Conservation (phyloP, 1,140 invertebrate species). For the Lasioglossum albipes region DNA sequence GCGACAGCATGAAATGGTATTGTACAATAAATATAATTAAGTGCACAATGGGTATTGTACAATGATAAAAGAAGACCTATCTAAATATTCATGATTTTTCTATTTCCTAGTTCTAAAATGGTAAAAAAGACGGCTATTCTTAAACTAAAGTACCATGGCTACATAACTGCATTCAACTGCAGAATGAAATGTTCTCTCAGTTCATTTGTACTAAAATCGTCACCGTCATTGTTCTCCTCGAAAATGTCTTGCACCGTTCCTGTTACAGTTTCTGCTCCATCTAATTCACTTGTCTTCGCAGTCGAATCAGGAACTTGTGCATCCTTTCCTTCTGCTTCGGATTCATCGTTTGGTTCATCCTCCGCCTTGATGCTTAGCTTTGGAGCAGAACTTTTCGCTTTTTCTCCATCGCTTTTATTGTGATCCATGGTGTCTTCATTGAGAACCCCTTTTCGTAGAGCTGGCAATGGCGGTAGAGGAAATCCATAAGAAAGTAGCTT, state of each 20-base stretch:
- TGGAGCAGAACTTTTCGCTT: background rate
- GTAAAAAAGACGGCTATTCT: slow-evolving; percentile 18
- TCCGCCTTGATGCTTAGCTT: slow-evolving; percentile 15
- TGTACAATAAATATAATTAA: slow-evolving; percentile 47
- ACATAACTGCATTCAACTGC: slow-evolving; percentile 56
- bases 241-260: slow-evolving; percentile 78
- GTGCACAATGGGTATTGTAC: slow-evolving; percentile 36
- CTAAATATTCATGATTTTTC: slow-evolving; percentile 20
- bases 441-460: slow-evolving; percentile 11
- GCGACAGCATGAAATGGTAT: slow-evolving; percentile 23
- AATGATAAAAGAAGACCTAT: slow-evolving; percentile 29
- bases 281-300: slow-evolving; percentile 37
- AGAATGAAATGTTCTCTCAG: slow-evolving; percentile 66
- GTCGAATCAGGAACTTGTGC: slow-evolving; percentile 15
- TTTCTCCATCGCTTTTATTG: slow-evolving; percentile 19
- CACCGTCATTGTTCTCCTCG: slow-evolving; percentile 72
- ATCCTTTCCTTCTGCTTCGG: background rate
- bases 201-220: slow-evolving; percentile 70
- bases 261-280: slow-evolving; percentile 61
- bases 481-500: slow-evolving; percentile 70
- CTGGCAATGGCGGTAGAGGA: slow-evolving; percentile 66
- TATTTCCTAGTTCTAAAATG: slow-evolving; percentile 4
- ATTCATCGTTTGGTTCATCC: background rate
- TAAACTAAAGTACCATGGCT: slow-evolving; percentile 34
- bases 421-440: slow-evolving; percentile 20